These are phyloP conservation scores for Plebejus melissa DNA, from an alignment of 2,888 invertebrate genomes.

Conservation along the genomic window DNA sequence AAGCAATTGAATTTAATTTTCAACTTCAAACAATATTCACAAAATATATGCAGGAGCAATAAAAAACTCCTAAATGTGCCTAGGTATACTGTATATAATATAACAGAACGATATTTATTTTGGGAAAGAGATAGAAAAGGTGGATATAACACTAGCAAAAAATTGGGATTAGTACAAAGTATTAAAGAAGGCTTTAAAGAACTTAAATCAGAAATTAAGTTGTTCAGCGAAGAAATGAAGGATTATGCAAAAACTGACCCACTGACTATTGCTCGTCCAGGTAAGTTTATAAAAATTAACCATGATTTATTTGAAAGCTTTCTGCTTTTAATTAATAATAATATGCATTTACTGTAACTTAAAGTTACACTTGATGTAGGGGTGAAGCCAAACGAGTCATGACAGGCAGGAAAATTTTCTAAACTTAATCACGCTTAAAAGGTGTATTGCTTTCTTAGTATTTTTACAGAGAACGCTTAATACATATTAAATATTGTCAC, in stretches of 20 bases:
- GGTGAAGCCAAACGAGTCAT: too few species aligned
- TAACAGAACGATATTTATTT: constrained; percentile 61
- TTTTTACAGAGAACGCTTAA: too few species aligned
- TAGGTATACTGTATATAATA: constrained; percentile 34
- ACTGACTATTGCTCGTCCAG: constrained; percentile 73
- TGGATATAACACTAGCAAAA: constrained; percentile 72
- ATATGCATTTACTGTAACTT: neutral
- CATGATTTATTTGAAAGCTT: neutral
- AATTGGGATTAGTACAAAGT: constrained; percentile 59
- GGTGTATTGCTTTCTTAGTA: too few species aligned
- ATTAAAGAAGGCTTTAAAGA: constrained; percentile 82
- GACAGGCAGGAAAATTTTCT: too few species aligned
- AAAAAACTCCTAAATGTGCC: constrained; percentile 38
- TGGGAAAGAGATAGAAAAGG: constrained; percentile 81
- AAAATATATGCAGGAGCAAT: constrained; percentile 33
- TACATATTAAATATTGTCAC: too few species aligned
- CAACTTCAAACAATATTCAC: constrained; percentile 4
- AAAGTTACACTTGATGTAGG: too few species aligned
- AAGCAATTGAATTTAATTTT: constrained; percentile 9
- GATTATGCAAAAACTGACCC: constrained; percentile 83
- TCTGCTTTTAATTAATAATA: neutral
- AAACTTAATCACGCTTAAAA: too few species aligned
- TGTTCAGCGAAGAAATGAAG: constrained; percentile 84
- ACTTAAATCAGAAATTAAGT: constrained; percentile 81
- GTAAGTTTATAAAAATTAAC: constrained; percentile 45